Percentiles rank a stretch among this genome's conserved stretches.
Evolutionary conservation across 2,888 invertebrate species (phyloP).

Genomic region (Hyalella azteca): DNA sequence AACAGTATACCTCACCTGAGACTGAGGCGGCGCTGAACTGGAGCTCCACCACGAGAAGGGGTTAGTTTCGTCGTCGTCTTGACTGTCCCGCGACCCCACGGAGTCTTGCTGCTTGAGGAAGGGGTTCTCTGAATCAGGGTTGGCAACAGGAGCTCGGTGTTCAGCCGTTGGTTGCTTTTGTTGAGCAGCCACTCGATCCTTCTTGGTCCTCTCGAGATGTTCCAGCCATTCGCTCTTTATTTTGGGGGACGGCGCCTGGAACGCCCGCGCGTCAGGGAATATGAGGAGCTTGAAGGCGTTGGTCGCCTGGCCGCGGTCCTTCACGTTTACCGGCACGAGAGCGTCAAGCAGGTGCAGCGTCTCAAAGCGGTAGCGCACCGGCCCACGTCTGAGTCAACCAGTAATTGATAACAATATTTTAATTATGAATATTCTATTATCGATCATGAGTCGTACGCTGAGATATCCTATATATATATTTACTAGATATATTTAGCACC

Average conservation of each 20-base stretch:
- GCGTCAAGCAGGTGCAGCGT: slow-evolving; percentile 83
- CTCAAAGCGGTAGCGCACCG: slow-evolving; percentile 71
- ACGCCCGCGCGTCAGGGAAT: slow-evolving; percentile 90
- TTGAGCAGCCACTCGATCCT: slow-evolving; percentile 72
- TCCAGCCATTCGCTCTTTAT: slow-evolving; percentile 89
- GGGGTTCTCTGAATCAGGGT: slow-evolving; percentile 72
- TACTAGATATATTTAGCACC: too few relatives aligned
- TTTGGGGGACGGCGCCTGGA: slow-evolving; percentile 83
- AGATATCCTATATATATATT: too few relatives aligned
- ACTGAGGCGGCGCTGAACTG: not conserved
- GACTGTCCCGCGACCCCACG: slow-evolving; percentile 16
- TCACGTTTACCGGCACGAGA: slow-evolving; percentile 91
- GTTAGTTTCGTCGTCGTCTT: slow-evolving; percentile 47
- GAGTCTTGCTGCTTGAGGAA: not conserved
- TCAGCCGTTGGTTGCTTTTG: slow-evolving; percentile 94
- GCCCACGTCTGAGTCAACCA: slow-evolving; percentile 58
- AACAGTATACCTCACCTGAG: too few relatives aligned
- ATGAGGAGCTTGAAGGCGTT: slow-evolving; percentile 93
- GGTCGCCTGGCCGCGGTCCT: slow-evolving; percentile 86
- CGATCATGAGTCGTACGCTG: too few relatives aligned
- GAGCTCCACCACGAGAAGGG: slow-evolving; percentile 38
- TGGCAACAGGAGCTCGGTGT: slow-evolving; percentile 71
- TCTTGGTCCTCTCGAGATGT: slow-evolving; percentile 88
- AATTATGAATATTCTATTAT: too few relatives aligned
- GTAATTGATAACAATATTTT: too few relatives aligned